Base-by-base conservation (phyloP, 53 echinoderm and acorn worm species). In the Antedon mediterranea region DNA sequence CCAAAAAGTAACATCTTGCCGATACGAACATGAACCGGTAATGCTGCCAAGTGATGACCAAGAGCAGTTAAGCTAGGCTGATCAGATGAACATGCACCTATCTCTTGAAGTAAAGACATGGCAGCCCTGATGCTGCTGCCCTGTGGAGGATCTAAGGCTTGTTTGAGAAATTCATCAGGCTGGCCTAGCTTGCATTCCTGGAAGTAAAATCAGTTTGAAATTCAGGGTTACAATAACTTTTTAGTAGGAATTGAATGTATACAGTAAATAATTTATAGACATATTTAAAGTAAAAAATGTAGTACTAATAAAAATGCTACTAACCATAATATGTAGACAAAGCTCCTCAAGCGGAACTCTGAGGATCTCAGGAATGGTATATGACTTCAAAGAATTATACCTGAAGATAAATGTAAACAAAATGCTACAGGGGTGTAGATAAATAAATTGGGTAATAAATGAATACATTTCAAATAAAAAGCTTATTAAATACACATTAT, bases 1-100 rank as follows among this genome's bases (percentile, higher is more conserved):
- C 90, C 94, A 83, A 90, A 93, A 31, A 93, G 75, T 73, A 93
- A 74, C 94, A 93, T 93, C 81, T 93, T 93, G 32, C 90, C 94
- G 11, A 93, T 88, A 43, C 94, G 82, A 28, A 93, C 94, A 34
- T 93, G 88, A 79, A 93, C 90, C 28, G 94, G 94, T 43, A 93
- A 71, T 8, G 94, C 89, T 27, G 94, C 88, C 23, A 93, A 83
- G 77, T 93, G 90, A 42, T 93, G 86, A 15, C 94, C 94, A 73
- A 93, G 86, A 73, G 94, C 85, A 30, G 94, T 93, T 33, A 93
- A 81, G 78, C 82, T 75, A 32, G 94, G 88, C 26, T 43, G 71
- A 4, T 90, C 87, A 20, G 41, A 32, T 34, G 81, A 78, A 72
- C 94, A 93, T 71, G 94, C 94, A 23, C 94, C 94, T 26, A 93